These are phyloP conservation scores for Hafferia zeledoni DNA, from an alignment of 2,797 vertebrate species.

Conservation along the genomic window DNA sequence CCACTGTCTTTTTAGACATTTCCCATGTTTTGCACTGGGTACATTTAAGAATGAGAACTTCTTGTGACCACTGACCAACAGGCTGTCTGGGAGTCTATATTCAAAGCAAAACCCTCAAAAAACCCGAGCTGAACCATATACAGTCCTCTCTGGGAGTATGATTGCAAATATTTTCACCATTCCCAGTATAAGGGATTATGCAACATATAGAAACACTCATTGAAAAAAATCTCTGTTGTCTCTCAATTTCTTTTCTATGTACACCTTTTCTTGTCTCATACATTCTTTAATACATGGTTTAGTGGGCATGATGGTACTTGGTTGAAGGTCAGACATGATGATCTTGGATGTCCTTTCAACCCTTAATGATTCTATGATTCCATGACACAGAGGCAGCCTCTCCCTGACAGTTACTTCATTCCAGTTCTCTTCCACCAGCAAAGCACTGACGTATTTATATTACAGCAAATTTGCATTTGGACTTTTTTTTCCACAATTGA, in stretches of 20 bases:
- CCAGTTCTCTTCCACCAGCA: neutral
- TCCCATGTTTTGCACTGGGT: neutral
- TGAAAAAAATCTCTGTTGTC: neutral
- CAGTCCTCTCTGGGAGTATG: neutral
- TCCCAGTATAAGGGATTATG: neutral
- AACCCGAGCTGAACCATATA: neutral
- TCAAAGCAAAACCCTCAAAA: neutral
- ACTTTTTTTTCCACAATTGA: neutral
- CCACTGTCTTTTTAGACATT: neutral
- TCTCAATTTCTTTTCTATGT: neutral
- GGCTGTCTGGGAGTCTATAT: neutral
- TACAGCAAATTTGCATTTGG: neutral
- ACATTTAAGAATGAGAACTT: neutral
- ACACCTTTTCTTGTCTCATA: neutral
- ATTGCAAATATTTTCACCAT: neutral
- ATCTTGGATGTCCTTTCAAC: neutral
- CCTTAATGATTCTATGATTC: neutral
- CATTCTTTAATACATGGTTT: neutral
- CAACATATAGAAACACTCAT: neutral
- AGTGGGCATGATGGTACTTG: neutral
- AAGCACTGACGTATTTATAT: neutral
- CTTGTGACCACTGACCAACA: fast-evolving
- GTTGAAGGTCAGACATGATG: neutral
- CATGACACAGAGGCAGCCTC: neutral
- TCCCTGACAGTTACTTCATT: neutral